These are phyloP conservation scores for Gryon sp. DNA, from an alignment of 1,140 invertebrate genomes.

Conservation along the genomic window DNA sequence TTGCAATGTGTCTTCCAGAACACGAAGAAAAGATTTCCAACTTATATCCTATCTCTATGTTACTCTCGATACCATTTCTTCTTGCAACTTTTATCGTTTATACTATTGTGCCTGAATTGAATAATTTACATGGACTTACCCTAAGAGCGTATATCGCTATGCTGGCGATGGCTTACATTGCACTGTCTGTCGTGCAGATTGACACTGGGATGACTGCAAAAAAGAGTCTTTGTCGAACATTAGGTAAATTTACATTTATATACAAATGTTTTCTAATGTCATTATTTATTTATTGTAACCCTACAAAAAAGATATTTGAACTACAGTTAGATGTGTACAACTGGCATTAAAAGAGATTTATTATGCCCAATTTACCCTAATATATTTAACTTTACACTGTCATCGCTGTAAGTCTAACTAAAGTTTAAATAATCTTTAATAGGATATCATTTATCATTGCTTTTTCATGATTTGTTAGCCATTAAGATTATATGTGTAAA, in stretches of 20 bases:
- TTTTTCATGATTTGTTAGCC: too few species aligned
- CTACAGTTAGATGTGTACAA: too few species aligned
- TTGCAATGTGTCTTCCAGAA: slow-evolving; percentile 55
- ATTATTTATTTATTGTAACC: too few species aligned
- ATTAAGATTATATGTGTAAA: too few species aligned
- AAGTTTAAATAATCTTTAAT: too few species aligned
- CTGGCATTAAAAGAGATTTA: too few species aligned
- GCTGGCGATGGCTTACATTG: slow-evolving; percentile 77
- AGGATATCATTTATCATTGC: too few species aligned
- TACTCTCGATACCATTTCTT: slow-evolving; percentile 80
- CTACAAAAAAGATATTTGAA: too few species aligned
- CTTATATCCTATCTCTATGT: slow-evolving; percentile 68
- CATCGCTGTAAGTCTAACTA: too few species aligned
- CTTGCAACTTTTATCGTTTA: slow-evolving; percentile 80
- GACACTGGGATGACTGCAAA: slow-evolving; percentile 42
- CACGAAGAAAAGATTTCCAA: not conserved
- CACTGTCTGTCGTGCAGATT: slow-evolving; percentile 76
- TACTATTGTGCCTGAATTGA: slow-evolving; percentile 77
- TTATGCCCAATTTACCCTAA: too few species aligned
- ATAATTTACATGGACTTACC: slow-evolving; percentile 81
- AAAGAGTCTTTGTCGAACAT: slow-evolving; percentile 12
- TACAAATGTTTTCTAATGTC: too few species aligned
- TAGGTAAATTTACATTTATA: slow-evolving; percentile 55
- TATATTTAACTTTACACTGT: too few species aligned
- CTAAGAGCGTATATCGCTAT: slow-evolving; percentile 79